phyloP scores from a whole-genome alignment of 1,140 invertebrate species.

The Catajapyx aquilonaris region DNA sequence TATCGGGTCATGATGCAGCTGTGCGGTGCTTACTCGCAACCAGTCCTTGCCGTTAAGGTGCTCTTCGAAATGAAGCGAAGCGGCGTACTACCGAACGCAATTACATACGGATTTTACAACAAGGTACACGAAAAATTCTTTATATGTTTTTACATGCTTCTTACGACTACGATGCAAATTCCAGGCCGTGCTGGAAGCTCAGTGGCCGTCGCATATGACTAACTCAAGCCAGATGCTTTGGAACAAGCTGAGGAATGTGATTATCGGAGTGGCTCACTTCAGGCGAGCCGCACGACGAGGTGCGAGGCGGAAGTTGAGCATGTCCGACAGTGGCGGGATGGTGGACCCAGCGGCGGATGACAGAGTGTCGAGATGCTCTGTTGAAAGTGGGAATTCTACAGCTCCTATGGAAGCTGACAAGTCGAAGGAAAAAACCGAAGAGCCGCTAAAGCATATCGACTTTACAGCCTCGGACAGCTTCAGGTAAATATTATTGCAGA shows the following conservation, averaged over 20 bases:
- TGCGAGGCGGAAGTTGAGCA: constrained; percentile 24
- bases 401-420: too few relatives aligned
- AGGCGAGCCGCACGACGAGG: constrained; percentile 32
- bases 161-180: constrained; percentile 12
- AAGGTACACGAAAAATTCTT: too few relatives aligned
- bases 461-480: constrained; percentile 33
- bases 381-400: constrained; percentile 15
- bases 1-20: constrained; percentile 97
- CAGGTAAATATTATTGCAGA: too few relatives aligned
- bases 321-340: constrained; percentile 18
- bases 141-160: constrained; percentile 12
- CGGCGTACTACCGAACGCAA: constrained; percentile 85
- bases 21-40: constrained; percentile 83
- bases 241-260: constrained; percentile 80
- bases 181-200: constrained; percentile 79
- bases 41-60: constrained; percentile 83
- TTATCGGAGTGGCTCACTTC: constrained; percentile 73
- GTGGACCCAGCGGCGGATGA: constrained; percentile 12
- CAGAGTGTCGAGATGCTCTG: constrained; percentile 16
- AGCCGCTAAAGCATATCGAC: constrained; percentile 20
- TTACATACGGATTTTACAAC: constrained; percentile 85
- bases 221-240: constrained; percentile 66
- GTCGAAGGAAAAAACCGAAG: constrained; percentile 5
- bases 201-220: constrained; percentile 74
- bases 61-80: constrained; percentile 88